phyloP scores from a whole-genome alignment of 2,888 invertebrate genomes.

The Philaethria dido region DNA sequence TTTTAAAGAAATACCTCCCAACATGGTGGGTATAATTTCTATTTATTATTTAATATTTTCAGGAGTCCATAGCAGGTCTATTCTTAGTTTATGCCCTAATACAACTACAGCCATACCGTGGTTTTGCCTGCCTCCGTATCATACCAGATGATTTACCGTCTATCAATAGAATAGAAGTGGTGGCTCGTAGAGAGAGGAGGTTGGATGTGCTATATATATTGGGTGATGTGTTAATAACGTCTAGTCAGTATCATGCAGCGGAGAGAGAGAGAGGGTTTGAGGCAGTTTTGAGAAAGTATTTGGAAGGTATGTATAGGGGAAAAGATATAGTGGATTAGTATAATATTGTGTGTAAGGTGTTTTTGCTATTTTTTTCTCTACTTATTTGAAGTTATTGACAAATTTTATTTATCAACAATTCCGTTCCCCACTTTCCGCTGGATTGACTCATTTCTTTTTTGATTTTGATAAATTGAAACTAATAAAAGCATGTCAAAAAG shows the following conservation, averaged over 20 bases:
- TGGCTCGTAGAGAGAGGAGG: conserved; percentile 57
- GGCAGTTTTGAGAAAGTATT: conserved; percentile 58
- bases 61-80: conserved; percentile 68
- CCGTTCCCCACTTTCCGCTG: too few relatives aligned
- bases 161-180: conserved; percentile 55
- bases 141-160: conserved; percentile 59
- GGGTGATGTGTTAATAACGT: conserved; percentile 58
- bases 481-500: background rate
- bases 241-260: conserved; percentile 61
- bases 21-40: too few relatives aligned
- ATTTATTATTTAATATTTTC: conserved; percentile 10
- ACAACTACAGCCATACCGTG: conserved; percentile 62
- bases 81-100: conserved; percentile 68
- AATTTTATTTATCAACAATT: too few relatives aligned
- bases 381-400: too few relatives aligned
- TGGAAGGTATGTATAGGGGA: conserved; percentile 60
- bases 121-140: conserved; percentile 61
- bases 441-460: too few relatives aligned
- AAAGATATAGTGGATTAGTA: too few relatives aligned
- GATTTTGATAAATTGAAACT: too few relatives aligned
- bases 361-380: too few relatives aligned
- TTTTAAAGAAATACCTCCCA: too few relatives aligned
- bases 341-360: too few relatives aligned
- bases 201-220: conserved; percentile 67
- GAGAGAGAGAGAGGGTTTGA: conserved; percentile 67